Base-by-base conservation (phyloP, 92 coral and sea anemone species). In the Paramuricea clavata region DNA sequence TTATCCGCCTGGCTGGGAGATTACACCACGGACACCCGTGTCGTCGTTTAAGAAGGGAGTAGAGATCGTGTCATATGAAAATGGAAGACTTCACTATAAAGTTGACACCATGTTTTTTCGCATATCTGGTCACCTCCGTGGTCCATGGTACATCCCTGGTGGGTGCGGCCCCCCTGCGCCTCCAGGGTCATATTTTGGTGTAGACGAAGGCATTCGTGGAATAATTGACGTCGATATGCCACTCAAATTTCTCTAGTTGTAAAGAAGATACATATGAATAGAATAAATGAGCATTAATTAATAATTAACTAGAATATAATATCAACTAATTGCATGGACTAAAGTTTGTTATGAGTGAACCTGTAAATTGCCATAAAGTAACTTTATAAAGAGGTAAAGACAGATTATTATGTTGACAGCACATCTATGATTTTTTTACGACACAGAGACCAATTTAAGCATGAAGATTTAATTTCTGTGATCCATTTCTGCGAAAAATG, bases 11-110 rank as follows among this genome's bases (percentile, higher is more conserved):
- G 21, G 21, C 6, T 65, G 72, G 72, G 23, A 19, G 41, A 65
- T 65, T 28, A 11, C 6, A 0, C 72, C 72, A 33, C 39, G 4
- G 39, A 65, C 72, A 7, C 72, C 72, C 11, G 39, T 65, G 16
- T 65, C 72, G 21, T 65, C 72, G 11, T 65, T 65, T 28, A 65
- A 27, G 41, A 39, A 28, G 21, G 72, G 72, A 11, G 72, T 65
- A 21, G 36, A 65, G 72, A 65, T 65, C 4, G 39, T 65, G 36
- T 65, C 72, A 2, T 65, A 28, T 65, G 39, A 65, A 65, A 65
- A 65, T 33, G 72, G 72, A 65, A 65, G 22, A 12, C 41, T 65
- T 21, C 72, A 65, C 72, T 65, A 65, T 65, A 65, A 65, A 17
- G 21, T 65, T 26, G 72, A 65, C 22, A 65, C 72, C 19, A 65